Conservation (phyloP, 2,888 invertebrate species). For the Megaustenia siamemsis region DNA sequence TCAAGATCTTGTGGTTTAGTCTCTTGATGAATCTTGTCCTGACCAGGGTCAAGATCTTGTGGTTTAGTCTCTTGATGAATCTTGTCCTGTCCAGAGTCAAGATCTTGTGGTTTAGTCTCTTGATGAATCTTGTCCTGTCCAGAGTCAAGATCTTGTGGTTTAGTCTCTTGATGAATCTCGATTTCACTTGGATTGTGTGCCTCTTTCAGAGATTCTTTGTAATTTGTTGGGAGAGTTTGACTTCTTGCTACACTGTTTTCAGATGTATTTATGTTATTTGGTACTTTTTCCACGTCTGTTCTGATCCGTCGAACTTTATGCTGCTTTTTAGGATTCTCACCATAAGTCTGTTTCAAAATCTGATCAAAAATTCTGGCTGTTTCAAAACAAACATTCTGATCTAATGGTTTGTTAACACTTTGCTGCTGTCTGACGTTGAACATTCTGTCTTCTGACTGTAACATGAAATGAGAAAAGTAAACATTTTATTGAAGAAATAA, state of each 20-base stretch:
- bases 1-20: background rate
- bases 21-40: background rate
- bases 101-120: background rate
- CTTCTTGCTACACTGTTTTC: slow-evolving; percentile 32
- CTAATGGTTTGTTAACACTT: slow-evolving; percentile 51
- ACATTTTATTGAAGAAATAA: no score
- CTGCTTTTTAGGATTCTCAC: slow-evolving; percentile 14
- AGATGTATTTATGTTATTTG: background rate
- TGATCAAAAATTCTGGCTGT: slow-evolving; percentile 68
- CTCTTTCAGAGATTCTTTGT: background rate
- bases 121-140: background rate
- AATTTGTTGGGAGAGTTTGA: slow-evolving; percentile 50
- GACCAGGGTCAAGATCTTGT: background rate
- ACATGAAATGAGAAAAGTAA: background rate
- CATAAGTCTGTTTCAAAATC: slow-evolving; percentile 64
- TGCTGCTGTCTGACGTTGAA: slow-evolving; percentile 16
- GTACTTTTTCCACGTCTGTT: slow-evolving; percentile 22
- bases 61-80: background rate
- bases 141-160: background rate
- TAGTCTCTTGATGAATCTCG: background rate
- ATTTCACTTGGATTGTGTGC: slow-evolving; percentile 11
- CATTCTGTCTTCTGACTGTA: background rate
- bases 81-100: background rate
- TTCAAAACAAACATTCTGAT: slow-evolving; percentile 63
- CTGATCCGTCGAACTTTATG: slow-evolving; percentile 23